Percentiles rank a stretch among this genome's conserved stretches.
Conservation (phyloP, 2,113 vertebrate species). For the Uria aalge region DNA sequence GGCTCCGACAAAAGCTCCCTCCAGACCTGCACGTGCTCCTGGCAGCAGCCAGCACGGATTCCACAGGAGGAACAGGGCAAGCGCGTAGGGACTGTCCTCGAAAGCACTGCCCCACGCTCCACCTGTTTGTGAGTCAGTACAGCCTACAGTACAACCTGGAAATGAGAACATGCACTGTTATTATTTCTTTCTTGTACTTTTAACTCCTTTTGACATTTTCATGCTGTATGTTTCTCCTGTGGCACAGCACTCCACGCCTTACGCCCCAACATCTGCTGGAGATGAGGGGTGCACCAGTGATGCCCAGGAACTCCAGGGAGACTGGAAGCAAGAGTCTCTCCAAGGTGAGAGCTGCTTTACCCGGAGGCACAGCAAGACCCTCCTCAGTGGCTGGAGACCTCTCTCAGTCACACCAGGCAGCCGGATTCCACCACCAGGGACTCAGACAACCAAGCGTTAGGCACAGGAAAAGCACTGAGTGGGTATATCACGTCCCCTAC, state of each 20-base stretch:
- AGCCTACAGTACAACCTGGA: neutral
- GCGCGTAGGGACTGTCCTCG: neutral
- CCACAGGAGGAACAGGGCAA: neutral
- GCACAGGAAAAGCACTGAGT: neutral
- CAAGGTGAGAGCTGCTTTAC: rapidly evolving
- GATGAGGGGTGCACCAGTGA: rapidly evolving
- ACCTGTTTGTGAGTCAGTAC: neutral
- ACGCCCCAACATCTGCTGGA: neutral
- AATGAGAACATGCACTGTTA: neutral
- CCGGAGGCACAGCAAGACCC: rapidly evolving
- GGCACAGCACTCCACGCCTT: neutral
- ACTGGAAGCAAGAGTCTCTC: neutral
- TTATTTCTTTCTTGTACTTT: neutral
- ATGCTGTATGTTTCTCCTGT: neutral
- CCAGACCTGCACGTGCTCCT: neutral
- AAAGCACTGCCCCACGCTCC: neutral
- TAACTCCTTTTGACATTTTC: neutral
- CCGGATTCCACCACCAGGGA: neutral
- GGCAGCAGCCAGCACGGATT: neutral
- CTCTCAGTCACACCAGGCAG: neutral
- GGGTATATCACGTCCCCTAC: no score
- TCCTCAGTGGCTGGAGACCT: neutral
- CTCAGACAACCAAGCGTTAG: neutral
- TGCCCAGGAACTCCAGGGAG: neutral
- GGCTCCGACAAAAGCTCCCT: neutral